These are phyloP conservation scores for Cydia pomonella DNA, from an alignment of 1,140 invertebrate species.

Conservation along the genomic window DNA sequence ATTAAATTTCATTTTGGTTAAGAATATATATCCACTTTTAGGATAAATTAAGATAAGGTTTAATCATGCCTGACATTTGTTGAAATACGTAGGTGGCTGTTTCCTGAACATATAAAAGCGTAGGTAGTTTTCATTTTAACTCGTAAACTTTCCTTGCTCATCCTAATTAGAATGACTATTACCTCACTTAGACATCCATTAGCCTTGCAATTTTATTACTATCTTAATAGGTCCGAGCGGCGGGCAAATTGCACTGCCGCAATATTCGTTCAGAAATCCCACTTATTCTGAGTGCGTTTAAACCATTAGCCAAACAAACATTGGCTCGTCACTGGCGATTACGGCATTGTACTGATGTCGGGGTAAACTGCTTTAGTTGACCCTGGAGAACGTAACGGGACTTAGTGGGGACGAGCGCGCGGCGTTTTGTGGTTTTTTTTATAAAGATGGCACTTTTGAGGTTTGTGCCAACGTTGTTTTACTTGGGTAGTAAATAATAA, in stretches of 20 bases:
- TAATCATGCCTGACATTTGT: too few relatives aligned
- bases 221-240: conserved; percentile 8
- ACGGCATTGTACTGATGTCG: conserved; percentile 15
- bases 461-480: not conserved
- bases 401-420: not conserved
- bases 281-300: conserved; percentile 30
- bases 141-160: not conserved
- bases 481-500: not conserved
- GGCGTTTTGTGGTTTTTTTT: not conserved
- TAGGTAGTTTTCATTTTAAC: not conserved
- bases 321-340: conserved; percentile 23
- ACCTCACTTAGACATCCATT: conserved; percentile 26
- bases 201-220: conserved; percentile 26
- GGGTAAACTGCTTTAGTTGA: conserved; percentile 10
- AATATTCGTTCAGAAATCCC: conserved; percentile 33
- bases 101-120: too few relatives aligned
- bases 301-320: conserved; percentile 32
- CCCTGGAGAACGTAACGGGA: not conserved
- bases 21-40: too few relatives aligned
- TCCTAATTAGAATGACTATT: conserved; percentile 5
- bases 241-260: conserved; percentile 14
- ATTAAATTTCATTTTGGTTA: too few relatives aligned
- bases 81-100: too few relatives aligned
- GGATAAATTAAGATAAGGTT: too few relatives aligned
- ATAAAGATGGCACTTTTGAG: not conserved